Evolutionary conservation across 1,140 invertebrate genomes (phyloP), one percentile per base, ranked within the genome.

Genomic region (Neodiprion pinetum): DNA sequence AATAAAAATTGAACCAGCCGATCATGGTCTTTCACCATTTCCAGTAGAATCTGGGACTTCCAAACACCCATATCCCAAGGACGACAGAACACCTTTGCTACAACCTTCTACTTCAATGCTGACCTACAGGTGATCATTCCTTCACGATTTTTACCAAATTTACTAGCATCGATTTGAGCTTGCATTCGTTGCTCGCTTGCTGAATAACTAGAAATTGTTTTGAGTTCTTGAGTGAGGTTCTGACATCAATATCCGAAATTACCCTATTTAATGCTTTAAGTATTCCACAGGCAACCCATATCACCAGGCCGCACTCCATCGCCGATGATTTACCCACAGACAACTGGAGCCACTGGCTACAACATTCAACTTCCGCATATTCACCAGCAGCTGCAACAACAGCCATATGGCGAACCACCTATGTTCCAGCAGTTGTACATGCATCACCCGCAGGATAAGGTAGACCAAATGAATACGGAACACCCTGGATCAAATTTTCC

Each of bases 1-100:
- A 7, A 72, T 85, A 17, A 86, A 86, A 78, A 71, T 81, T 9
- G 84, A 86, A 40, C 83, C 83, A 49, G 65, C 70, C 9, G 84
- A 81, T 40, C 40, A 7, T 78, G 74, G 48, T 68, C 80, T 71
- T 48, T 40, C 14, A n/a, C 70, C 70, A 12, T 50, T 28, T 23
- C 21, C 11, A 23, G 67, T 21, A 5, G 74, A 80, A 12, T 71
- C 77, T 0, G 79, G 78, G 48, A 72, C 76, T 48, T 71, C 76
- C 3, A 77, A 75, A 7, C 73, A 75, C 2, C 11, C 81, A 10
- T 84, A 81, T 65, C 66, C 78, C 8, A 14, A 78, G 10, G 70
- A 70, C 67, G 74, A 40, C 1, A 3, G 47, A 28, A 79, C 67
- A 28, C 71, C 73, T 12, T 71, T 75, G 7, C 72, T 75, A 72